phyloP scores from a whole-genome alignment of 2,113 vertebrate species.

The Scartelaos histophorus region DNA sequence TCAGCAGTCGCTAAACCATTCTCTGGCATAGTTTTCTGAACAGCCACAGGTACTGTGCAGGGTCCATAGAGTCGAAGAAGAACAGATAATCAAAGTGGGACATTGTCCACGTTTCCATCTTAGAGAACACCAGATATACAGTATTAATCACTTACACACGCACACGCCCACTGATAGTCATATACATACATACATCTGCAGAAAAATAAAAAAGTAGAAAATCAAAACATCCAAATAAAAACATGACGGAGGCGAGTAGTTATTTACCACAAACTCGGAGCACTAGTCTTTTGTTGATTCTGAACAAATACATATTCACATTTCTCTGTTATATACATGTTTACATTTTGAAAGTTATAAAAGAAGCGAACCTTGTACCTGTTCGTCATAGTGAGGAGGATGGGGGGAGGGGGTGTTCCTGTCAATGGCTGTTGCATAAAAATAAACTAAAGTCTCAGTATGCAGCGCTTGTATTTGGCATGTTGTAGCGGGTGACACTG shows the following conservation, averaged over 20 bases:
- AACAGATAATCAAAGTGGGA: slow-evolving; percentile 67
- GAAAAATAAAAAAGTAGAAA: slow-evolving; percentile 59
- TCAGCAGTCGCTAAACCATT: slow-evolving; percentile 82
- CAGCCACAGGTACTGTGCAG: slow-evolving; percentile 76
- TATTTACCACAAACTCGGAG: slow-evolving; percentile 78
- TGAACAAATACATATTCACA: slow-evolving; percentile 80
- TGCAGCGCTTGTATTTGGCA: slow-evolving; percentile 71
- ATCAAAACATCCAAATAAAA: slow-evolving; percentile 52
- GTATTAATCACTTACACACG: slow-evolving; percentile 77
- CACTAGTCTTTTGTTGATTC: slow-evolving; percentile 71
- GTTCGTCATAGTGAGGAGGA: slow-evolving; percentile 58
- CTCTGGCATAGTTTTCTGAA: slow-evolving; percentile 75
- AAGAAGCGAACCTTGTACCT: slow-evolving; percentile 71
- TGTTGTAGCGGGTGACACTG: slow-evolving; percentile 41
- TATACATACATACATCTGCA: slow-evolving; percentile 63
- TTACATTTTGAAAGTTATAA: slow-evolving; percentile 65
- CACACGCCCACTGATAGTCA: slow-evolving; percentile 68
- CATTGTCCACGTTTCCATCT: slow-evolving; percentile 71
- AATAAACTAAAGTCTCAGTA: slow-evolving; percentile 31
- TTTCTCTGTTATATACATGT: slow-evolving; percentile 80
- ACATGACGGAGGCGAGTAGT: slow-evolving; percentile 74
- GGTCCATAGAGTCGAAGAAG: slow-evolving; percentile 54
- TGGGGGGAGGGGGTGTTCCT: slow-evolving; percentile 55
- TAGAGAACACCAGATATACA: slow-evolving; percentile 81
- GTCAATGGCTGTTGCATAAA: slow-evolving; percentile 62